A percentile compares a stretch with the other conserved stretches of the same genome.
Evolutionary conservation across 2,797 vertebrate species (phyloP).

Genomic region (Austrolebias charrua): DNA sequence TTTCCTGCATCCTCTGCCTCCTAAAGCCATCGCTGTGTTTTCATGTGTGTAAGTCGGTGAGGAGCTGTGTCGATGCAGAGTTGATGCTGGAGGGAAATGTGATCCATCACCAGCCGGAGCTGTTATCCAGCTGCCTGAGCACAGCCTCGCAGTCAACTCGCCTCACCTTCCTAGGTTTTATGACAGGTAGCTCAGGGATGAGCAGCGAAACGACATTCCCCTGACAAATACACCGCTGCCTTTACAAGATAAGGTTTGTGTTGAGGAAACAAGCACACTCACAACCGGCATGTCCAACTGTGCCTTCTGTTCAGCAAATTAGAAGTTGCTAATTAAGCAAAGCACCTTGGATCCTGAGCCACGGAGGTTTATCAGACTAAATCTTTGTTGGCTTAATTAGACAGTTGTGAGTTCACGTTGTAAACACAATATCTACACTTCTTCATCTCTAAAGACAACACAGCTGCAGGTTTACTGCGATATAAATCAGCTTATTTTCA

Average conservation of each 20-base stretch:
- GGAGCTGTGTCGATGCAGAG: slow-evolving; percentile 49
- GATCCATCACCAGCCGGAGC: slow-evolving; percentile 62
- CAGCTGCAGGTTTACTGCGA: slow-evolving; percentile 36
- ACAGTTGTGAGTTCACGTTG: slow-evolving; percentile 34
- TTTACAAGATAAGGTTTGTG: slow-evolving; percentile 14
- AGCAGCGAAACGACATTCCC: slow-evolving; percentile 39
- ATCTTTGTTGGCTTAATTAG: slow-evolving; percentile 23
- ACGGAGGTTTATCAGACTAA: slow-evolving; percentile 14
- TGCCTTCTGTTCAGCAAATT: background rate
- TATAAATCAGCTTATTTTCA: slow-evolving; percentile 47
- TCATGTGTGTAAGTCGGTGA: slow-evolving; percentile 39
- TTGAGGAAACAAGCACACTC: background rate
- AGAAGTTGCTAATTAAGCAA: slow-evolving; percentile 11
- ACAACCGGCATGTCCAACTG: no score
- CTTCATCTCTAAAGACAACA: slow-evolving; percentile 16
- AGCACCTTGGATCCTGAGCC: slow-evolving; percentile 13
- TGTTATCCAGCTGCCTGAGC: slow-evolving; percentile 56
- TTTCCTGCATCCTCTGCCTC: slow-evolving; percentile 27
- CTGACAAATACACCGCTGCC: slow-evolving; percentile 23
- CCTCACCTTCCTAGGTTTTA: slow-evolving; percentile 46
- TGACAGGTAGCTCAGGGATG: slow-evolving; percentile 46
- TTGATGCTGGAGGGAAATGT: slow-evolving; percentile 62
- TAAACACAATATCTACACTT: slow-evolving; percentile 17
- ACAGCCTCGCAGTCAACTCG: slow-evolving; percentile 55
- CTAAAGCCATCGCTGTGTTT: slow-evolving; percentile 41